Conservation (phyloP, 2,888 invertebrate genomes). For the Drosophila kuntzei region DNA sequence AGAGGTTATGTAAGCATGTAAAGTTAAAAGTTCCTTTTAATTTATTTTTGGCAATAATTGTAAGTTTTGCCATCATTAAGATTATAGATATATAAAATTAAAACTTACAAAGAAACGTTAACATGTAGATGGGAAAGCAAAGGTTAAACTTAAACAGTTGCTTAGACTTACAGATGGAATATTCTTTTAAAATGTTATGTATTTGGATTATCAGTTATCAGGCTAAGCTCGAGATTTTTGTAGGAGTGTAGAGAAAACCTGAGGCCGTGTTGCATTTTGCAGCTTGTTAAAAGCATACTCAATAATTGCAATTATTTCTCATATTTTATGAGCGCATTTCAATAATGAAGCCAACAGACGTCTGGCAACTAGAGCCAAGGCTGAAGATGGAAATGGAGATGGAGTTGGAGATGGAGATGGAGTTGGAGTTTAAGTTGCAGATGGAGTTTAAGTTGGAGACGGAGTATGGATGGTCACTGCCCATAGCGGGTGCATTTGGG, state of each 20-base stretch:
- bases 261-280: constrained; percentile 34
- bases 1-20: too few relatives aligned
- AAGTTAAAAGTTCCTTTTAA: too few relatives aligned
- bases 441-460: not conserved
- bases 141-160: too few relatives aligned
- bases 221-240: not conserved
- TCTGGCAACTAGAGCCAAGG: constrained; percentile 12
- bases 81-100: too few relatives aligned
- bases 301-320: constrained; percentile 80
- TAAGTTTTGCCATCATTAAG: too few relatives aligned
- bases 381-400: not conserved
- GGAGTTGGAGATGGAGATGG: constrained; percentile 1
- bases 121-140: too few relatives aligned
- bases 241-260: constrained; percentile 28
- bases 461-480: constrained; percentile 27
- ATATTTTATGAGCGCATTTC: constrained; percentile 72
- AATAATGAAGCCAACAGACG: constrained; percentile 66
- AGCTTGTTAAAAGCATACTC: constrained; percentile 61
- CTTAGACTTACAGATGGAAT: too few relatives aligned
- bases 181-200: not conserved
- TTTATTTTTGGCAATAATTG: too few relatives aligned
- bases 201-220: not conserved
- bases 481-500: constrained; percentile 66
- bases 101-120: too few relatives aligned
- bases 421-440: not conserved